These are phyloP conservation scores for Drosophila rufa DNA, from an alignment of 1,140 invertebrate genomes.

Conservation along the genomic window DNA sequence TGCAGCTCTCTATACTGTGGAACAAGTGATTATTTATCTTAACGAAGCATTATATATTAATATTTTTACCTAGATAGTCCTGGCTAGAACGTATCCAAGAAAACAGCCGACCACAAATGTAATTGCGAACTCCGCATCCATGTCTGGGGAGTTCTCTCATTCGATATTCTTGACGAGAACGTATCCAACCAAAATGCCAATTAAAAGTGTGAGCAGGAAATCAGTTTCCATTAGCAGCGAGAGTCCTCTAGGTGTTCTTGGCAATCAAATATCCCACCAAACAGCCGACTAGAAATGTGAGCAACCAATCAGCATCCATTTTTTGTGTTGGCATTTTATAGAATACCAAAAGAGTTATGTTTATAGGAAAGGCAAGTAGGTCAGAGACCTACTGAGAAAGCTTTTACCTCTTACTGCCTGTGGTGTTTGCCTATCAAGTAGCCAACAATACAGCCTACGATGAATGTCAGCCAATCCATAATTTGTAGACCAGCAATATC, in stretches of 20 bases:
- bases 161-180: too few relatives aligned
- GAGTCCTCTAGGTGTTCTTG: conserved; percentile 21
- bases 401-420: not conserved
- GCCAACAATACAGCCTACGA: conserved; percentile 54
- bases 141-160: not conserved
- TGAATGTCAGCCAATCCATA: conserved; percentile 46
- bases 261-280: conserved; percentile 49
- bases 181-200: too few relatives aligned
- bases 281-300: conserved; percentile 48
- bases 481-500: too few relatives aligned
- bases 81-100: conserved; percentile 44
- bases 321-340: not conserved
- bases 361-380: not conserved
- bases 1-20: too few relatives aligned
- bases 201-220: too few relatives aligned
- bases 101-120: conserved; percentile 48
- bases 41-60: too few relatives aligned
- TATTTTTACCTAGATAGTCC: conserved; percentile 5
- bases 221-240: too few relatives aligned
- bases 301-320: conserved; percentile 27
- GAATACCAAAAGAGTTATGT: too few relatives aligned
- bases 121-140: conserved; percentile 19
- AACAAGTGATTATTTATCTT: too few relatives aligned
- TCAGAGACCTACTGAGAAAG: not conserved
- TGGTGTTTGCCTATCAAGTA: conserved; percentile 42